Base-by-base conservation (phyloP, 2,888 invertebrate species). In the Scrobipalpa atriplicella region DNA sequence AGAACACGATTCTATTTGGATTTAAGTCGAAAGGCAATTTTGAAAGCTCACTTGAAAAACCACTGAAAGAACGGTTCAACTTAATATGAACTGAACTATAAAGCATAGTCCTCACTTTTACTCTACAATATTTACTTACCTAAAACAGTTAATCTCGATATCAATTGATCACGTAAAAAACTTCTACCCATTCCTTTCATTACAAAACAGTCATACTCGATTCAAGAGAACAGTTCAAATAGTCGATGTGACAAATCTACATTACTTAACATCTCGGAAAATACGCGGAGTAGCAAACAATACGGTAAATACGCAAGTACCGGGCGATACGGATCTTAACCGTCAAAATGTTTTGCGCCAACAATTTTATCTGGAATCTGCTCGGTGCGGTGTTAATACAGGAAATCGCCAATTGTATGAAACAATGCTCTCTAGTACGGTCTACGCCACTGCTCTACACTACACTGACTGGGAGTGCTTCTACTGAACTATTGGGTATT, bases 321-420 rank as follows among this genome's bases (percentile, higher is more conserved):
- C 51, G 63, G 36, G n/a, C 70, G 78, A 81, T 80, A 79, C 65
- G 70, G 68, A 78, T 78, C 76, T 66, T 71, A 72, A 75, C 81
- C 84, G 83, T 87, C 89, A 89, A 85, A 90, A 87, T 89, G 85
- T 90, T 90, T 88, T 85, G 89, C 85, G 80, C 73, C 76, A 82
- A 81, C 80, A 81, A 73, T 75, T 79, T 81, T 87, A 90, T 90
- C 90, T 83, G 51, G 66, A 73, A 89, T 90, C 89, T 82, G 75
- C 72, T 77, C 83, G 80, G 80, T 83, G 82, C 82, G 79, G 63
- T 60, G 78, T 82, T 84, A 86, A 85, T 85, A 83, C 83, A 89
- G 90, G 90, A 90, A 90, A 89, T 87, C 84, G 84, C 85, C 89
- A 87, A 89, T 90, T 89, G 87, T 82, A 73, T 75, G 74, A 81